Evolutionary conservation across 1,140 invertebrate species (phyloP), one percentile per base, ranked within the genome.

Genomic region (Bursaphelenchus mucronatus): DNA sequence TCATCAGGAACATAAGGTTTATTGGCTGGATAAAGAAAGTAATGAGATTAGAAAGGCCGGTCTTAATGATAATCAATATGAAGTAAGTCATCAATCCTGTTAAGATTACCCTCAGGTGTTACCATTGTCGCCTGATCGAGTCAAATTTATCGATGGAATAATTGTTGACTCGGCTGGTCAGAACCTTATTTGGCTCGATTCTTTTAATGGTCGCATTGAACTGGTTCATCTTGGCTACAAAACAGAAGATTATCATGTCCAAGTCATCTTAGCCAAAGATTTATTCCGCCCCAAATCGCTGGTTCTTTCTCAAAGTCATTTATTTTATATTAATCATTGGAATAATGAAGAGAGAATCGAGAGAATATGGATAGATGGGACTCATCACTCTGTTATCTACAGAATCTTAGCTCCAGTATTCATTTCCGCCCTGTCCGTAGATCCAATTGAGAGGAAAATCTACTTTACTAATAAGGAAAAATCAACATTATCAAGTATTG

Each of bases 21-120:
- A 68, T 49, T 68, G 66, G 66, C 30, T 68, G 19, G 66, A 68
- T 69, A 17, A 40, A 49, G 66, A 68, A 8, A 39, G 54, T 6
- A 17, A 19, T 45, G 7, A 56, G n/a, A 61, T 68, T 49, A 49
- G 50, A n/a, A 15, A 51, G 10, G 43, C 44, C 13, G 5, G 43
- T 9, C 30, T 70, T 13, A 43, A 70, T 41, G 66, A 54, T 45
- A 64, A 19, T 41, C 40, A 49, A 45, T 43, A 55, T 66, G 46
- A 66, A 57, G 63, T 64, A 9, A 19, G 40, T 21, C 15, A 11
- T 13, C 11, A 4, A n/a, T 57, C 58, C 4, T 39, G 1, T 40
- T 59, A 46, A 13, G 30, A n/a, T 49, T 49, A 15, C 6, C 5
- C 59, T 62, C 30, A 59, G 57, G 13, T 19, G 13, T 39, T 59